Evolutionary conservation across 2,113 vertebrate species (phyloP), one percentile per base, ranked within the genome.

Genomic region (Oxyruncus cristatus): DNA sequence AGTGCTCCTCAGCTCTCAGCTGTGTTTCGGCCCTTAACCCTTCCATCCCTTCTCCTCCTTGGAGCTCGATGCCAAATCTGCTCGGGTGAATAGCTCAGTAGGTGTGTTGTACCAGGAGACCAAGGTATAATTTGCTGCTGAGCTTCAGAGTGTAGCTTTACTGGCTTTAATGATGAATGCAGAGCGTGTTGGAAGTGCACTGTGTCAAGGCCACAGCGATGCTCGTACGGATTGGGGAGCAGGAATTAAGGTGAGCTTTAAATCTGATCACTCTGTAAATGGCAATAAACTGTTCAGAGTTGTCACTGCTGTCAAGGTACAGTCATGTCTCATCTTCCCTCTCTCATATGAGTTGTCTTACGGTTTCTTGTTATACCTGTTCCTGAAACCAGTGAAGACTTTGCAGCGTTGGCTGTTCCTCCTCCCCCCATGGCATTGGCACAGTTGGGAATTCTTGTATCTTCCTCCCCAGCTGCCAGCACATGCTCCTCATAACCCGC

Each of bases 341-440:
- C 87, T 90, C 97, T 89, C 89, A 9, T 63, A 37, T 19, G 86
- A 95, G 93, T 59, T 94, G 97, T 84, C 88, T 93, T 85, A 12
- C 37, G 62, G 78, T 82, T 97, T 97, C 97, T 96, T 92, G 97
- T 97, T 97, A 9, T 97, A 96, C 97, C 91, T 96, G 98, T 98
- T 98, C 96, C 85, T 81, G 91, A 95, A 95, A 56, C 75, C 88
- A 78, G 89, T 3, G 93, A 67, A 55, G 93, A 1, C 95, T 96
- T 84, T 95, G 95, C 96, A 97, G 61, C 74, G 61, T 91, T 96
- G 93, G 95, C 89, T 97, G 96, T 95, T 98, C 96, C 97, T 97
- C 96, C 96, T 97, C 79, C 89, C 97, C 96, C 94, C 85, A 86
- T 97, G 97, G 96, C 97, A 91, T 58, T 96, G 93, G 95, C 88